phyloP scores from a whole-genome alignment of 1,140 invertebrate species.

The Prorops nasuta region DNA sequence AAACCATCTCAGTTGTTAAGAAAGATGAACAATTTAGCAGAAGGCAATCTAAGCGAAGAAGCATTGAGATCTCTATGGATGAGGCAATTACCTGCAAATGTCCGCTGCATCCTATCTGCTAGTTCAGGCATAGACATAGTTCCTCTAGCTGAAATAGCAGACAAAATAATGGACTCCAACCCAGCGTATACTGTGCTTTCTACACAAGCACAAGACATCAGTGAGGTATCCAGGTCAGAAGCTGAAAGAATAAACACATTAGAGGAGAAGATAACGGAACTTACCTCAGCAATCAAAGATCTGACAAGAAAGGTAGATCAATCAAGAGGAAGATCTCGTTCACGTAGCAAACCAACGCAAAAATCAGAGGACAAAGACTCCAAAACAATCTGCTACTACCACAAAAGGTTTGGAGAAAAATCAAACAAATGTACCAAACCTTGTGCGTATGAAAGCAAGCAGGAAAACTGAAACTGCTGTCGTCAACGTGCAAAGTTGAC shows the following conservation, averaged over 20 bases:
- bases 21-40: conserved; percentile 20
- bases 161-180: neutral
- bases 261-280: no score
- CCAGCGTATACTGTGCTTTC: neutral
- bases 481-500: neutral
- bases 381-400: no score
- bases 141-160: no score
- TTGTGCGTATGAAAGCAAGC: neutral
- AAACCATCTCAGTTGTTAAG: conserved; percentile 28
- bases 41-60: conserved; percentile 10
- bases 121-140: conserved; percentile 3
- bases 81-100: conserved; percentile 18
- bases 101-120: conserved; percentile 2
- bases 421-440: no score
- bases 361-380: neutral
- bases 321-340: neutral
- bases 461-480: conserved; percentile 16
- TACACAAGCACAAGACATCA: neutral
- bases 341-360: neutral
- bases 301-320: no score
- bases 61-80: conserved; percentile 21
- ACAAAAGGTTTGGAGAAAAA: no score
- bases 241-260: no score
- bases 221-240: neutral
- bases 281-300: no score